These are phyloP conservation scores for Hypanus sabinus DNA, from an alignment of 2,113 vertebrate genomes.

Conservation along the genomic window DNA sequence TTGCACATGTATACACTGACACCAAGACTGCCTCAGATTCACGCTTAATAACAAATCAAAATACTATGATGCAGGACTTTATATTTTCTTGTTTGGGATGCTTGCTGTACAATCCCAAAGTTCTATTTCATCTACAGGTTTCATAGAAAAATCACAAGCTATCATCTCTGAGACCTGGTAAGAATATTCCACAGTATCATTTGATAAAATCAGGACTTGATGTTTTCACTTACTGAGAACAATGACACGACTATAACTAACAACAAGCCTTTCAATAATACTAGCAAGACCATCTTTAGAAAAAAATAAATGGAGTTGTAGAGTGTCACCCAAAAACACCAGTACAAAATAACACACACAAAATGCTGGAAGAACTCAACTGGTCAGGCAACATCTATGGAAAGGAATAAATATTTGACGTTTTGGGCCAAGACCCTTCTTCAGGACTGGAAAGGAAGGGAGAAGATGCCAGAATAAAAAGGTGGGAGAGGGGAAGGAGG, in stretches of 20 bases:
- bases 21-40: neutral
- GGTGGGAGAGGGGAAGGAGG: too few species aligned
- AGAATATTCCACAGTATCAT: slow-evolving; percentile 18
- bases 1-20: neutral
- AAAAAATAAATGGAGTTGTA: neutral
- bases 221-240: neutral
- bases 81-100: neutral
- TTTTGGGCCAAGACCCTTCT: too few species aligned
- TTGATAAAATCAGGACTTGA: neutral
- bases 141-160: neutral
- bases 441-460: too few species aligned
- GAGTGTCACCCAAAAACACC: neutral
- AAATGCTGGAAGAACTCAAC: too few species aligned
- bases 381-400: too few species aligned
- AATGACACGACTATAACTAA: neutral
- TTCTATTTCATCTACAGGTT: neutral
- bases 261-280: neutral
- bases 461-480: too few species aligned
- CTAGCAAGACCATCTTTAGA: neutral
- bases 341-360: neutral
- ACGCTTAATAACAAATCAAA: neutral
- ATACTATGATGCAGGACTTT: neutral
- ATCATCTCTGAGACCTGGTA: neutral
- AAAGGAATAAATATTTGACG: too few species aligned
- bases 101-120: neutral